Percentiles rank a stretch among this genome's conserved stretches.
These are phyloP conservation scores for Palythoa grandiflora DNA, from an alignment of 92 coral and sea anemone species.

Conservation along the genomic window DNA sequence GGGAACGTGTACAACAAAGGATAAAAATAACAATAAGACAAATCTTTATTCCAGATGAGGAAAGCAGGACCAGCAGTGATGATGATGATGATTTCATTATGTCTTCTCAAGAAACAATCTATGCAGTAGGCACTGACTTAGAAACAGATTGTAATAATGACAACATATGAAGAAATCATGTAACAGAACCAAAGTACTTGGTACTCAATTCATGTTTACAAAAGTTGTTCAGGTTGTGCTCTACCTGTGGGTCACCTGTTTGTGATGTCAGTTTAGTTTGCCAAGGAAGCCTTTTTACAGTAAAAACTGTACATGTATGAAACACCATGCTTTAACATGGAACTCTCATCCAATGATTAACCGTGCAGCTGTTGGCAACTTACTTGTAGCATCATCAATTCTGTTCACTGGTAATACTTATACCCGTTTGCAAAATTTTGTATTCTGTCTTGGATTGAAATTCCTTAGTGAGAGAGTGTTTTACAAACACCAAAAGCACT, in stretches of 20 bases:
- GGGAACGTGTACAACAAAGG: too few species aligned
- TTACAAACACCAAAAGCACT: background rate
- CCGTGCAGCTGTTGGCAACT: slow-evolving; percentile 67
- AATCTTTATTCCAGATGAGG: slow-evolving; percentile 53
- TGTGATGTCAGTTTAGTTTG: slow-evolving; percentile 3
- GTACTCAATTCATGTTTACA: background rate
- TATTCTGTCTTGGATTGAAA: background rate
- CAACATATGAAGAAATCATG: background rate
- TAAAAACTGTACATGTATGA: slow-evolving; percentile 49
- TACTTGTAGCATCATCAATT: slow-evolving; percentile 63
- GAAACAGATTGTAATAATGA: slow-evolving; percentile 46
- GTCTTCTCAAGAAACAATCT: slow-evolving; percentile 35
- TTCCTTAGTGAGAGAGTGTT: background rate
- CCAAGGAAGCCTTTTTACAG: slow-evolving; percentile 57
- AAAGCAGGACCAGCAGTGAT: slow-evolving; percentile 12
- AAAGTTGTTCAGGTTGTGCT: too few species aligned
- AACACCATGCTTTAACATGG: slow-evolving; percentile 64
- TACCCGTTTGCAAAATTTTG: too few species aligned
- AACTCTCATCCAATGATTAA: slow-evolving; percentile 68
- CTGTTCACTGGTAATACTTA: slow-evolving; percentile 69
- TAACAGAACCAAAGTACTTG: slow-evolving; percentile 1
- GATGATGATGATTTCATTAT: slow-evolving; percentile 50
- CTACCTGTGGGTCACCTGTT: slow-evolving; percentile 44
- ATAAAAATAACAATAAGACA: background rate
- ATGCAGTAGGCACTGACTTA: slow-evolving; percentile 36